Percentiles rank a stretch among this genome's conserved stretches.
Evolutionary conservation across 2,888 invertebrate species (phyloP).

Genomic region (Drepanosiphum platanoidis): DNA sequence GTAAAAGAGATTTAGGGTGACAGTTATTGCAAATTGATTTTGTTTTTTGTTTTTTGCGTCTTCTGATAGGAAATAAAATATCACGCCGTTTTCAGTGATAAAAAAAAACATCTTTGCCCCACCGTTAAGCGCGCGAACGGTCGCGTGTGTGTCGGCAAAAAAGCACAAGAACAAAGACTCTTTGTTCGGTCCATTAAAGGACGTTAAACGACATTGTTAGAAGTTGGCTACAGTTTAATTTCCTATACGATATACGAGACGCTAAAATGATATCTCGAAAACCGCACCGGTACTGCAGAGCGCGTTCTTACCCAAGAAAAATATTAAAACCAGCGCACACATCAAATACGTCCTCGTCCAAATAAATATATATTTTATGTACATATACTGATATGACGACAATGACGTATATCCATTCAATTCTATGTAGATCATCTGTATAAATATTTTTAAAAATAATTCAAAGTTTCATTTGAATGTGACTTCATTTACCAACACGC

Average conservation of each 20-base stretch:
- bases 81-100: constrained; percentile 38
- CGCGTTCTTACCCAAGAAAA: background rate
- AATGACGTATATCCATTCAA: background rate
- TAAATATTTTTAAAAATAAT: background rate
- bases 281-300: constrained; percentile 18
- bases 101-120: constrained; percentile 20
- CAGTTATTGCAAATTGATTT: constrained; percentile 62
- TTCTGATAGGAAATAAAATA: constrained; percentile 52
- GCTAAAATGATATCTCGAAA: constrained; percentile 37
- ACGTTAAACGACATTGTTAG: constrained; percentile 38
- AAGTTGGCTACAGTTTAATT: constrained; percentile 51
- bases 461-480: background rate
- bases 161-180: constrained; percentile 56
- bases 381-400: background rate
- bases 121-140: background rate
- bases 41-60: constrained; percentile 54
- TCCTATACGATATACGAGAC: constrained; percentile 26
- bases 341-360: background rate
- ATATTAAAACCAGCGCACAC: background rate
- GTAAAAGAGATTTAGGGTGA: constrained; percentile 57
- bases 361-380: background rate
- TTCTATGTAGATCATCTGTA: background rate
- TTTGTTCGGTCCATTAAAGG: constrained; percentile 44
- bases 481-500: too few relatives aligned
- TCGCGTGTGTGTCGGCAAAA: constrained; percentile 31